A percentile compares a stretch with the other conserved stretches of the same genome.
These are phyloP conservation scores for Prunella himalayana DNA, from an alignment of 2,113 vertebrate genomes.

Conservation along the genomic window DNA sequence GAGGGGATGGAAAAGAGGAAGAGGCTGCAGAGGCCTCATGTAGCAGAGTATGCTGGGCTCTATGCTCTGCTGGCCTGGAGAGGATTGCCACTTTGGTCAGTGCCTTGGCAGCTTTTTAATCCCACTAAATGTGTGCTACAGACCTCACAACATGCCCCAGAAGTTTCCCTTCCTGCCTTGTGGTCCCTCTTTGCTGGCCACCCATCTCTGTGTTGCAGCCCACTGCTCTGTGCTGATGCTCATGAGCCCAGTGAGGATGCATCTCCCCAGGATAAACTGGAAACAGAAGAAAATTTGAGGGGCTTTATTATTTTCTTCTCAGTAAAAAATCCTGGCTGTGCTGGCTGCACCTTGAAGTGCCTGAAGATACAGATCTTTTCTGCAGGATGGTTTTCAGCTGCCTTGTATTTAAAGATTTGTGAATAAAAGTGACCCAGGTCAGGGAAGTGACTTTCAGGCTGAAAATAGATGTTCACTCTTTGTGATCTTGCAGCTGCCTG, in stretches of 20 bases:
- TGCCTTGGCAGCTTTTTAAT: background rate
- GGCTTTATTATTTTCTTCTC: background rate
- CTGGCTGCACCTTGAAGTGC: background rate
- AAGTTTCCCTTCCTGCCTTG: rapidly evolving
- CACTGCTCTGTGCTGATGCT: background rate
- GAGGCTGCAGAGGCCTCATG: background rate
- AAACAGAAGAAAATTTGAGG: background rate
- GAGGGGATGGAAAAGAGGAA: background rate
- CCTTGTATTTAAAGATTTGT: background rate
- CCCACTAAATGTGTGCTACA: background rate
- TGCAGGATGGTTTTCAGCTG: background rate
- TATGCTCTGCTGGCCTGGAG: rapidly evolving
- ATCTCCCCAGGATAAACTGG: background rate
- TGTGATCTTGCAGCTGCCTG: background rate
- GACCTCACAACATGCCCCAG: background rate
- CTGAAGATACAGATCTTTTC: background rate
- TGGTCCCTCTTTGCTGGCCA: background rate
- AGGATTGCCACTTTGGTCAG: background rate
- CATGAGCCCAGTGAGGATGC: background rate
- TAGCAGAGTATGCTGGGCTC: background rate
- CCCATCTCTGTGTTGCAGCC: rapidly evolving
- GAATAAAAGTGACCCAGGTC: background rate
- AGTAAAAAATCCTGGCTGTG: background rate
- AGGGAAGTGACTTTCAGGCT: background rate
- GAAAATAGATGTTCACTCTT: background rate